Evolutionary conservation across 2,888 invertebrate species (phyloP), one percentile per base, ranked within the genome.

Genomic region (Tenthredo distinguenda): DNA sequence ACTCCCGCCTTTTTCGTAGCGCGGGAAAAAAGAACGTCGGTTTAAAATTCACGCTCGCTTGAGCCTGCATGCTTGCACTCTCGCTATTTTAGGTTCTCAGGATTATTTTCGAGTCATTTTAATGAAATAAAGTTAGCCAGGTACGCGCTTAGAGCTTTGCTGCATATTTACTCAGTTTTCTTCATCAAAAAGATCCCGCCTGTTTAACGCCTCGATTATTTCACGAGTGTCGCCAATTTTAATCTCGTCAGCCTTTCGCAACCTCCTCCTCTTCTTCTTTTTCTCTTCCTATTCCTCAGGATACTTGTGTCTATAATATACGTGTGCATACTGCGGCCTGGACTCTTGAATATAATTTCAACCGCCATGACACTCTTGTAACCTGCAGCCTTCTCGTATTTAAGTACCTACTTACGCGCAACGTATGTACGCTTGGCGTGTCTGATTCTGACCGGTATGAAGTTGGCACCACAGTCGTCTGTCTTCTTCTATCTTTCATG

Each of bases 161-260:
- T 74, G 68, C 18, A 68, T 43, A 74, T 74, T 74, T 12, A 74
- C 72, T 72, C 43, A 18, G 72, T 37, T 72, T 72, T 72, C 72
- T 72, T 72, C 43, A 74, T 72, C 68, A 68, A 68, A 68, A 68
- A 68, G 68, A 68, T 68, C 37, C 37, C 26, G 40, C 40, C 58
- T 18, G 43, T 81, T 81, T 81, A 7, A 81, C 62, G 81, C 81
- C 62, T 62, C 40, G 81, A 81, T 81, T 81, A 81, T 81, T 81
- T 81, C 58, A 37, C 81, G 15, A 81, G 81, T 81, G 81, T 40
- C 40, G 81, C 62, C 34, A 81, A 81, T 58, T 81, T 81, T 81
- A 81, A 81, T 81, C 40, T 77, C 21, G 40, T 34, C 72, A 74
- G 81, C 31, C 37, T 62, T 15, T 50, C 50, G 34, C 62, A 21